phyloP scores from a whole-genome alignment of 2,797 vertebrate species.

The Leptatherina wallacei region DNA sequence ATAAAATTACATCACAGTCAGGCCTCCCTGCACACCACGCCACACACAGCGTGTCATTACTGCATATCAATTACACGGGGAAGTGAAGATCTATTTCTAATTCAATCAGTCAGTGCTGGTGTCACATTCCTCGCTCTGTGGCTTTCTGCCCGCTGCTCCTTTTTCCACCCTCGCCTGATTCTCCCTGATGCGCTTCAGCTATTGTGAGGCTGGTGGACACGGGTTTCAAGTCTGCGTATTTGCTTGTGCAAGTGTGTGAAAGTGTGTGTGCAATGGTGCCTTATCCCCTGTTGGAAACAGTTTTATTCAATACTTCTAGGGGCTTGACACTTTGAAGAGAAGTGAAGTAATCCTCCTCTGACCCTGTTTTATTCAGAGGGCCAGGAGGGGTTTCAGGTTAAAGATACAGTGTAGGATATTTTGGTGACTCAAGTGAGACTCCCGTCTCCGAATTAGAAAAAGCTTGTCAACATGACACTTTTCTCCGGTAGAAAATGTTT shows the following conservation, averaged over 20 bases:
- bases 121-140: conserved; percentile 62
- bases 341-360: conserved; percentile 29
- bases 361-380: conserved; percentile 20
- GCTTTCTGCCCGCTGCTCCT: conserved; percentile 28
- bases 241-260: conserved; percentile 16
- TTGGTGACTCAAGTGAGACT: neutral
- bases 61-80: conserved; percentile 75
- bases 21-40: conserved; percentile 35
- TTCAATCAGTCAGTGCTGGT: conserved; percentile 76
- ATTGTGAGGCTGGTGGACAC: conserved; percentile 18
- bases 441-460: neutral
- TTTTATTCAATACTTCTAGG: conserved; percentile 9
- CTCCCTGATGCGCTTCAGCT: conserved; percentile 47
- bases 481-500: too few relatives aligned
- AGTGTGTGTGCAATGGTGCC: neutral
- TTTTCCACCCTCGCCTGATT: conserved; percentile 36
- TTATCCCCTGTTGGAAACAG: neutral
- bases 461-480: neutral
- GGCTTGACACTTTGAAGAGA: conserved; percentile 5
- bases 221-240: conserved; percentile 25
- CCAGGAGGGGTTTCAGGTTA: conserved; percentile 3
- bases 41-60: conserved; percentile 59
- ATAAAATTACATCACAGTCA: conserved; percentile 42
- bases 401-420: neutral
- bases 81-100: conserved; percentile 76